Conservation (phyloP, 2,888 invertebrate species). For the Petrolisthes manimaculis region DNA sequence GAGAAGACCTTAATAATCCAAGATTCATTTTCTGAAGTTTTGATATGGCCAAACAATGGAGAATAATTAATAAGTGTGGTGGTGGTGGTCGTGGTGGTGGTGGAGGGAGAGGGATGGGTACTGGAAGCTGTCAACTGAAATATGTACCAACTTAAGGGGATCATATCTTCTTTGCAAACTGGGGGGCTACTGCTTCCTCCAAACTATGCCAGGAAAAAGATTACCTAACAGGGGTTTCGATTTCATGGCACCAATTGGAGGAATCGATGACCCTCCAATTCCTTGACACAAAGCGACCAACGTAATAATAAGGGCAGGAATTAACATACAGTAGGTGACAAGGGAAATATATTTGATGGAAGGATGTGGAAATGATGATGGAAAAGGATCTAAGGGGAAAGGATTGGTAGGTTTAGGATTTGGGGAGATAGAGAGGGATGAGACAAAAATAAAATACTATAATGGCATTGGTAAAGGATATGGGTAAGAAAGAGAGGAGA, state of each 20-base stretch:
- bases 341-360: neutral
- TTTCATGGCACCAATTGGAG: too few relatives aligned
- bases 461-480: neutral
- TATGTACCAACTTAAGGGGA: too few relatives aligned
- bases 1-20: conserved; percentile 40
- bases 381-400: neutral
- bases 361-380: neutral
- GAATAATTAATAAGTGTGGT: neutral
- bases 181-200: too few relatives aligned
- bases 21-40: conserved; percentile 47
- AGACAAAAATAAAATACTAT: neutral
- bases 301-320: too few relatives aligned
- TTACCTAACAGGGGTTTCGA: too few relatives aligned
- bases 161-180: too few relatives aligned
- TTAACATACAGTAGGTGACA: neutral
- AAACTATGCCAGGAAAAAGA: too few relatives aligned
- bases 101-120: neutral
- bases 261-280: too few relatives aligned
- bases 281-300: too few relatives aligned
- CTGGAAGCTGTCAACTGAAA: neutral
- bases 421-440: neutral
- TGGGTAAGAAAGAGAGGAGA: neutral
- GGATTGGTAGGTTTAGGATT: neutral
- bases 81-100: neutral
- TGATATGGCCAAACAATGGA: conserved; percentile 58